phyloP scores from a whole-genome alignment of 1,140 invertebrate genomes.

The Cydia fagiglandana region DNA sequence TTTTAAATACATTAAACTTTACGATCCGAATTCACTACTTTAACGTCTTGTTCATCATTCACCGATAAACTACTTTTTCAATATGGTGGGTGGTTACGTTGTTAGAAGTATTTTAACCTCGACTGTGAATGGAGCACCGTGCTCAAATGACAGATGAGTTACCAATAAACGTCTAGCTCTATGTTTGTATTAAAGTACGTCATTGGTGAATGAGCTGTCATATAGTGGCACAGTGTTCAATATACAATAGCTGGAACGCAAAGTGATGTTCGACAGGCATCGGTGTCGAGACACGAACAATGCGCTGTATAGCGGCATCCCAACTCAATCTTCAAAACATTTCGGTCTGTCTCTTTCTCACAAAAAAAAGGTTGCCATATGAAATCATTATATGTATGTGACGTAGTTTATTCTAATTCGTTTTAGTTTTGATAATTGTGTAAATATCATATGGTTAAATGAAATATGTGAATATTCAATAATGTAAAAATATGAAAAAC shows the following conservation, averaged over 20 bases:
- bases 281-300: slow-evolving; percentile 21
- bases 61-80: slow-evolving; percentile 76
- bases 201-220: slow-evolving; percentile 26
- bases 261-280: slow-evolving; percentile 23
- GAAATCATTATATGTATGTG: not conserved
- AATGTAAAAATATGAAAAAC: not conserved
- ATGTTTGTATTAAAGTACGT: not conserved
- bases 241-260: slow-evolving; percentile 14
- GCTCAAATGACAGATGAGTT: not conserved
- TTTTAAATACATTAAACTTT: slow-evolving; percentile 66
- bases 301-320: slow-evolving; percentile 24
- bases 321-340: slow-evolving; percentile 30
- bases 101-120: slow-evolving; percentile 25
- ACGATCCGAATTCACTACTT: slow-evolving; percentile 62
- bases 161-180: slow-evolving; percentile 4
- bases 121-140: slow-evolving; percentile 20
- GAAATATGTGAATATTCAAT: slow-evolving; percentile 4
- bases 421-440: not conserved
- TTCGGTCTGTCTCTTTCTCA: slow-evolving; percentile 7
- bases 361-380: slow-evolving; percentile 21
- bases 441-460: not conserved
- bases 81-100: slow-evolving; percentile 72
- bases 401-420: not conserved
- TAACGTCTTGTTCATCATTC: slow-evolving; percentile 65
- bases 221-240: slow-evolving; percentile 1